Conservation (phyloP, 2,797 vertebrate genomes). For the Psittacula echo region DNA sequence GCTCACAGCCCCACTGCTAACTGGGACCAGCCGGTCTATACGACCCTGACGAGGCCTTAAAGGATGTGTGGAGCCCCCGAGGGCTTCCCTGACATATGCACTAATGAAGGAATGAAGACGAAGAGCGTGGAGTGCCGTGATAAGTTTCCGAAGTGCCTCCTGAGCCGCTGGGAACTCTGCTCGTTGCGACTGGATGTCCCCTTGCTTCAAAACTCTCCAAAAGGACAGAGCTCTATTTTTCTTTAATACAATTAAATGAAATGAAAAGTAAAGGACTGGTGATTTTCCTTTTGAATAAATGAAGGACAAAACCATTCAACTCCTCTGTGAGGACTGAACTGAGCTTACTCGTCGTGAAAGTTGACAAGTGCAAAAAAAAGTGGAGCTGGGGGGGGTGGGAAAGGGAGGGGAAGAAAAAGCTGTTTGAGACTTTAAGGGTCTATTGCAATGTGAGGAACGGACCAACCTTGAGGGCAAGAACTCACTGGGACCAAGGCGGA, state of each 20-base stretch:
- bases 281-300: constrained; percentile 57
- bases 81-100: constrained; percentile 74
- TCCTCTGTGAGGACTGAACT: constrained; percentile 84
- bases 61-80: not conserved
- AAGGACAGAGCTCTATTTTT: constrained; percentile 60
- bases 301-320: constrained; percentile 73
- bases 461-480: constrained; percentile 62
- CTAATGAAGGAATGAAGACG: constrained; percentile 74
- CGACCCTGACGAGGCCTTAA: constrained; percentile 91
- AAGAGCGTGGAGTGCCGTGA: constrained; percentile 12
- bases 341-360: not conserved
- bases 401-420: not conserved
- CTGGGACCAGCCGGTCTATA: constrained; percentile 99
- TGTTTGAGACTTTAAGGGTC: constrained; percentile 24
- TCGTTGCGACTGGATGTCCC: not conserved
- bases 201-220: constrained; percentile 28
- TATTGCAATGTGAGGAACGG: constrained; percentile 37
- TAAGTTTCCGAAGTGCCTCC: constrained; percentile 88
- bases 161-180: constrained; percentile 72
- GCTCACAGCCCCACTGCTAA: constrained; percentile 90
- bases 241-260: not conserved
- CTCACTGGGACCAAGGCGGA: constrained; percentile 75
- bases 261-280: not conserved
- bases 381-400: not conserved
- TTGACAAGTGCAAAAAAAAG: constrained; percentile 5